Percentiles rank a stretch among this genome's conserved stretches.
Evolutionary conservation across 1,140 invertebrate genomes (phyloP).

Genomic region (Gryllus bimaculatus): DNA sequence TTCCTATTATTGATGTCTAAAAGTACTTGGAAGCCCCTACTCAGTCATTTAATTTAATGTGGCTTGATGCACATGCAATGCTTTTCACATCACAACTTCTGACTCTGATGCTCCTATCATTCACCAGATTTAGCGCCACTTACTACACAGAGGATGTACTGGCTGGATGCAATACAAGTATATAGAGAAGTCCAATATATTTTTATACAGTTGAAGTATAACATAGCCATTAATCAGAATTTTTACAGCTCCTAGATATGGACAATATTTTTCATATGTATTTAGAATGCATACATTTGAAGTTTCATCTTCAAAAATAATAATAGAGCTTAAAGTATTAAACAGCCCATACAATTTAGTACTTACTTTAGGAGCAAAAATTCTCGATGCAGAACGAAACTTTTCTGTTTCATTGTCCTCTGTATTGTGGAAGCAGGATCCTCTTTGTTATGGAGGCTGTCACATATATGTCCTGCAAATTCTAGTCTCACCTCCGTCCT

Average conservation of each 20-base stretch:
- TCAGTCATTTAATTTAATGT: no score
- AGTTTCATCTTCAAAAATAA: background rate
- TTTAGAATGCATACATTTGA: background rate
- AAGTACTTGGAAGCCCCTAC: no score
- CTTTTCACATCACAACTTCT: no score
- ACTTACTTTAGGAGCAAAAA: background rate
- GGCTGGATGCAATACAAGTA: background rate
- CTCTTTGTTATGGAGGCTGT: background rate
- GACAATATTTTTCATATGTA: constrained; percentile 2
- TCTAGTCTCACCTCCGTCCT: constrained; percentile 2
- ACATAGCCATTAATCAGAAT: background rate
- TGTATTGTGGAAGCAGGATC: background rate
- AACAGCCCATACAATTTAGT: background rate
- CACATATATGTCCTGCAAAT: background rate
- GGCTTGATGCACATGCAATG: no score
- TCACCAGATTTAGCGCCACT: no score
- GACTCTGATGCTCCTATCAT: no score
- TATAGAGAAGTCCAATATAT: background rate
- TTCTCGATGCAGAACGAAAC: background rate
- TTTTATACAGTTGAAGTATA: constrained; percentile 2
- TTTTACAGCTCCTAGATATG: background rate
- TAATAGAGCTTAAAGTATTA: background rate
- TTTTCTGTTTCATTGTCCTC: background rate
- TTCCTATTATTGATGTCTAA: background rate
- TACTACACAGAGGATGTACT: no score